These are phyloP conservation scores for Muscina levida DNA, from an alignment of 2,888 invertebrate species.

Conservation along the genomic window DNA sequence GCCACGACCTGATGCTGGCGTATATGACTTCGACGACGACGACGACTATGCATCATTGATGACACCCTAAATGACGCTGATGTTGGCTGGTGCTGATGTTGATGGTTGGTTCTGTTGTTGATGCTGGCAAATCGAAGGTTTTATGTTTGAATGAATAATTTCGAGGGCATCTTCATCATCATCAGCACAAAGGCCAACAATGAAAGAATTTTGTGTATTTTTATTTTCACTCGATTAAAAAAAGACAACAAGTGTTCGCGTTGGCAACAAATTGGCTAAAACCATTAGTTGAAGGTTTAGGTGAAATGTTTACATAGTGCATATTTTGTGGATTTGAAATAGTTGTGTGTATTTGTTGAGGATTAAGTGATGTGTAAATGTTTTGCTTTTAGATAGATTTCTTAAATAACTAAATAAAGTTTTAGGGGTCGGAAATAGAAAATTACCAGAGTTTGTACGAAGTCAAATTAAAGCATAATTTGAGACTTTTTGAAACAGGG, in stretches of 20 bases:
- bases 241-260: slow-evolving; percentile 24
- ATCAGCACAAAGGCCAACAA: slow-evolving; percentile 2
- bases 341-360: background rate
- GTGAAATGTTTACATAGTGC: slow-evolving; percentile 9
- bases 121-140: slow-evolving; percentile 30
- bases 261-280: slow-evolving; percentile 3
- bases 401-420: background rate
- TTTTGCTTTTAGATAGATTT: too few species aligned
- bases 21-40: background rate
- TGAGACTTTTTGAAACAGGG: too few species aligned
- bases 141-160: slow-evolving; percentile 26
- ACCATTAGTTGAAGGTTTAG: background rate
- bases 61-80: slow-evolving; percentile 50
- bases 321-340: slow-evolving; percentile 12
- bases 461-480: too few species aligned
- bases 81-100: slow-evolving; percentile 26
- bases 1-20: slow-evolving; percentile 24
- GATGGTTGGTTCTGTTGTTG: background rate
- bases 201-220: slow-evolving; percentile 12
- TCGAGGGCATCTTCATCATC: slow-evolving; percentile 25
- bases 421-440: background rate
- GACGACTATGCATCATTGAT: slow-evolving; percentile 35
- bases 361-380: background rate
- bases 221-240: background rate
- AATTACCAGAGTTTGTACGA: too few species aligned